Evolutionary conservation across 2,888 invertebrate genomes (phyloP), one percentile per base, ranked within the genome.

Genomic region (Drosophila prostipennis): DNA sequence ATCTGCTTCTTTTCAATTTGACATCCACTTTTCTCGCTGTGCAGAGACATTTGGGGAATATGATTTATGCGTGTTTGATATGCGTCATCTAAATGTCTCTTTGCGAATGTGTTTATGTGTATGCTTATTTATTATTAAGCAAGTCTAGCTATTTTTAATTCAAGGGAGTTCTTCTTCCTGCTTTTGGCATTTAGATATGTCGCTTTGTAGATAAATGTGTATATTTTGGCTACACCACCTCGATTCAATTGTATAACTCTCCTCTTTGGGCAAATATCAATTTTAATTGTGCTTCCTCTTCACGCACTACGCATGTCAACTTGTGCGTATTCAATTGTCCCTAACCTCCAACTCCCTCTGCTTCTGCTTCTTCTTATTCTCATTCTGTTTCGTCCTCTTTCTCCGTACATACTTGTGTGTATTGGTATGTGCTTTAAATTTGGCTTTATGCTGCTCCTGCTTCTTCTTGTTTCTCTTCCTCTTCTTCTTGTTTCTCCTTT

Each of bases 241-340:
- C 57, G 58, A 58, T 69, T 52, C 45, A 73, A 73, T 73, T 73
- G 72, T 73, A 73, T 73, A 67, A 67, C 67, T 73, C 53, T 73
- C 54, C 55, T 63, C 37, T 26, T 26, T 58, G 52, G 55, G 69
- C 78, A 79, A 84, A 84, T 79, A 87, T 76, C 76, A 78, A 78
- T 81, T 82, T 78, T 81, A 85, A 87, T 87, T 87, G 85, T 84
- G 65, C 65, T 65, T 65, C 65, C 59, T 85, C 78, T 79, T 78
- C 75, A 76, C 78, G 82, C 80, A 82, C 75, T 87, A 84, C 84
- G 84, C 87, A 84, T 84, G 84, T 80, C 85, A 87, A 81, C 81
- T 84, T 81, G 73, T 79, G 70, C 77, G 74, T 68, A 78, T 86
- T 83, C 80, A 84, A 81, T 87, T 80, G 77, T 70, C 77, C 72